Base-by-base conservation (phyloP, 2,888 invertebrate genomes). In the Ypsolopha scabrella region DNA sequence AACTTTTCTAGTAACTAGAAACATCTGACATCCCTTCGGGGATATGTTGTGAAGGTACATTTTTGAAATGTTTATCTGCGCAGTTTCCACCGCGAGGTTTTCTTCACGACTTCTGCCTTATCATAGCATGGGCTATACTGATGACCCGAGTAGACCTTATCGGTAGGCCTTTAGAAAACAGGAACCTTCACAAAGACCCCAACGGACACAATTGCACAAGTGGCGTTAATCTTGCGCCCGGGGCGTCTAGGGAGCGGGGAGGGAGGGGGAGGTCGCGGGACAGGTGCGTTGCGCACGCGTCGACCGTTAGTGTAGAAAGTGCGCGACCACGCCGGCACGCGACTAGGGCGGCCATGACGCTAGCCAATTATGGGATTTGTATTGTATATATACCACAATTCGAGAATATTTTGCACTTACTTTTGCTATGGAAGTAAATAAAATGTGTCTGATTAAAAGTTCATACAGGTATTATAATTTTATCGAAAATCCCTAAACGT, bases 281-380 rank as follows among this genome's bases (percentile, higher is more conserved):
- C 85, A 85, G 86, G 85, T 85, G 85, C 72, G 57, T 56, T 63
- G 74, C 79, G 85, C 85, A 85, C 85, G 85, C 83, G 85, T 72
- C 83, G 78, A 85, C 86, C 86, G 85, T 85, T 86, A 85, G 78
- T 69, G 81, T 85, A 85, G 85, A 86, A 86, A 86, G 86, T 82
- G 75, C 82, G 85, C 82, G 77, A 79, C 77, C 80, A 80, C 81
- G 69, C 68, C 68, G 80, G 82, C 86, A 85, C 82, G 86, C 86
- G 76, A 83, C 62, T 76, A 68, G 64, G 68, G 70, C 68, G 67
- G 55, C 80, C 61, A 66, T 57, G 51, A n/a, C 51, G 4, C 24
- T 24, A 2, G 24, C 24, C 24, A 4, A 24, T 24, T 24, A 24
- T 24, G 24, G 24, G 24, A 24, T 4, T 24, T 4, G 2, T 24